These are phyloP conservation scores for Epinephelus lanceolatus DNA, from an alignment of 2,113 vertebrate genomes.

Conservation along the genomic window DNA sequence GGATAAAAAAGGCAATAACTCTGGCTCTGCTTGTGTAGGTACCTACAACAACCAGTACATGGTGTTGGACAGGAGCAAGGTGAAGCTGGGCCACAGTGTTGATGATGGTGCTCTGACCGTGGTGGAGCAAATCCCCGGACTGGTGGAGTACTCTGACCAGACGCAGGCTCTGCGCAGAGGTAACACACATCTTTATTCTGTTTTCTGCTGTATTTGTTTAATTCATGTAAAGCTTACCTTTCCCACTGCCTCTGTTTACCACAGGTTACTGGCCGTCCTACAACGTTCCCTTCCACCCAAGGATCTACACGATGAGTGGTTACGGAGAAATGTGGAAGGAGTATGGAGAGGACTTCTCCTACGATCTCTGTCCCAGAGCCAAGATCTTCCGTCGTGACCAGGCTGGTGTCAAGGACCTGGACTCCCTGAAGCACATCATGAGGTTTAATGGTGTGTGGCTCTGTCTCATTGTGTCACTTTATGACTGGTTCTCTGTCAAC, in stretches of 20 bases:
- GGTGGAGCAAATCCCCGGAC: conserved; percentile 93
- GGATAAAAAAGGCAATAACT: neutral
- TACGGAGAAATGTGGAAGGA: conserved; percentile 85
- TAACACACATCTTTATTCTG: conserved; percentile 50
- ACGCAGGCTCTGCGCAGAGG: conserved; percentile 90
- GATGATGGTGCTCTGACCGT: conserved; percentile 88
- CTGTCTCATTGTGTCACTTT: neutral
- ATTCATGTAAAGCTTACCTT: neutral
- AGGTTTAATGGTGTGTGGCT: conserved; percentile 92
- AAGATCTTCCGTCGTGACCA: conserved; percentile 97
- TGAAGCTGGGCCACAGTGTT: conserved; percentile 84
- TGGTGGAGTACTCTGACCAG: conserved; percentile 93
- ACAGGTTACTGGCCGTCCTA: conserved; percentile 97
- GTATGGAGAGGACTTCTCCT: conserved; percentile 91
- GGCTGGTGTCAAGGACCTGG: conserved; percentile 85
- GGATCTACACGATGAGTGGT: conserved; percentile 90
- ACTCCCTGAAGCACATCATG: conserved; percentile 92
- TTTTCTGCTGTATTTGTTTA: too few species aligned
- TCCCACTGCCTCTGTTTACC: neutral
- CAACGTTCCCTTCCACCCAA: conserved; percentile 93
- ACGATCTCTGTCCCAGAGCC: conserved; percentile 92
- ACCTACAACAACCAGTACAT: conserved; percentile 97
- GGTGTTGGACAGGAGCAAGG: conserved; percentile 91
- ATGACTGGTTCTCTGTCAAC: neutral
- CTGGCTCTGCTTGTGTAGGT: conserved; percentile 76